Base-by-base conservation (phyloP, 1,140 invertebrate genomes). In the Archivesica marissinica region DNA sequence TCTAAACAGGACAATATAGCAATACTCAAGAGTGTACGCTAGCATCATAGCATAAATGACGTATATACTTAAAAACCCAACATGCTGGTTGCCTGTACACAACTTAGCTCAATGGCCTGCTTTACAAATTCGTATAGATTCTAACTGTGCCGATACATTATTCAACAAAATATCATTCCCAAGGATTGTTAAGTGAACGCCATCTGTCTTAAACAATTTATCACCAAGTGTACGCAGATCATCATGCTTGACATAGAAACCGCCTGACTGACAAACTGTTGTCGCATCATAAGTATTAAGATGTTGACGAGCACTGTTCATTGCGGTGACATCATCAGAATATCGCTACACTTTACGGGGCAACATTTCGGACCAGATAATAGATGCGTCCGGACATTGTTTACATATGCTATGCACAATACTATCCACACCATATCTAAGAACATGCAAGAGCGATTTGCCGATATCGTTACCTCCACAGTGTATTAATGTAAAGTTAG, bases 311-410 rank as follows among this genome's bases (percentile, higher is more conserved):
- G 33, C 33, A 23, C 30, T 76, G 17, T 76, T 38, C n/a, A n/a
- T n/a, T n/a, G n/a, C n/a, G n/a, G n/a, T n/a, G n/a, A n/a, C n/a
- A n/a, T 76, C 15, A 17, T 20, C 4, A 33, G 44, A 66, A 17
- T 17, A 41, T 30, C 74, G 61, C 0, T 15, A 35, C n/a, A n/a
- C n/a, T 15, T n/a, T 9, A 30, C 75, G 47, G 20, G 64, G 74
- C 9, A 78, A 23, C 20, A 84, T 76, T 66, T 76, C 28, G 17
- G 70, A 84, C 72, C 81, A 85, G 38, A 77, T 72, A 20, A 77
- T 66, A 7, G n/a, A 35, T 0, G 74, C 76, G 44, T 76, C 11
- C 1, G 44, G 47, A 30, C 39, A 54, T 15, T 13, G 39, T 9
- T 41, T n/a, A n/a, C n/a, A n/a, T 54, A 77, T 35, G 28, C 44